These are phyloP conservation scores for Erpobdella octoculata DNA, from an alignment of 2,888 invertebrate species.

Conservation along the genomic window DNA sequence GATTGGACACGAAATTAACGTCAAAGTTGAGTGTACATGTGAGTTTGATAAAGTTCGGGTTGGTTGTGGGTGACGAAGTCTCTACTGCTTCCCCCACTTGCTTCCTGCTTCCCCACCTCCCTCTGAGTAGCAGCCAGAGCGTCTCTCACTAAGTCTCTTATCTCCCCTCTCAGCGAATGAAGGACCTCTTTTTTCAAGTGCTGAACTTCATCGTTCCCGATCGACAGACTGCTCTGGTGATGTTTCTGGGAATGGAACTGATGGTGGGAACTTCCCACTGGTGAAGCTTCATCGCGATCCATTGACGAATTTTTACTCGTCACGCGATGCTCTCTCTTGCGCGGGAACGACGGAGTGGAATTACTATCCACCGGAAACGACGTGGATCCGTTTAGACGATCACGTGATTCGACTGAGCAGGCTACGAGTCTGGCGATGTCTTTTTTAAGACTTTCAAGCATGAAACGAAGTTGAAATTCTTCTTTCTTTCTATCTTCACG, in stretches of 20 bases:
- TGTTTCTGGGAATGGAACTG: background rate
- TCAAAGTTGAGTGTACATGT: slow-evolving; percentile 50
- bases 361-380: too few relatives aligned
- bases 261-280: background rate
- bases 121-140: too few relatives aligned
- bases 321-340: background rate
- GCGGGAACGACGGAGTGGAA: background rate
- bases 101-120: too few relatives aligned
- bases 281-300: background rate
- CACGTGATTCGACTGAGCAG: slow-evolving; percentile 13
- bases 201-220: background rate
- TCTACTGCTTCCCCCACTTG: slow-evolving; percentile 5
- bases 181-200: background rate
- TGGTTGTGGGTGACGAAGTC: slow-evolving; percentile 41
- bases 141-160: slow-evolving; percentile 2
- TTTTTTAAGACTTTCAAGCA: slow-evolving; percentile 54
- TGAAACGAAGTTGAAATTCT: slow-evolving; percentile 52
- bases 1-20: too few relatives aligned
- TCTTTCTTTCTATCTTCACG: slow-evolving; percentile 56
- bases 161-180: background rate
- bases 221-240: background rate
- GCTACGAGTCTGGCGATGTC: slow-evolving; percentile 47
- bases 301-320: background rate
- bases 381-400: slow-evolving; percentile 1
- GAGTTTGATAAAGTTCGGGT: slow-evolving; percentile 50